Base-by-base conservation (phyloP, 2,888 invertebrate genomes). In the Pseudanteris insignis region DNA sequence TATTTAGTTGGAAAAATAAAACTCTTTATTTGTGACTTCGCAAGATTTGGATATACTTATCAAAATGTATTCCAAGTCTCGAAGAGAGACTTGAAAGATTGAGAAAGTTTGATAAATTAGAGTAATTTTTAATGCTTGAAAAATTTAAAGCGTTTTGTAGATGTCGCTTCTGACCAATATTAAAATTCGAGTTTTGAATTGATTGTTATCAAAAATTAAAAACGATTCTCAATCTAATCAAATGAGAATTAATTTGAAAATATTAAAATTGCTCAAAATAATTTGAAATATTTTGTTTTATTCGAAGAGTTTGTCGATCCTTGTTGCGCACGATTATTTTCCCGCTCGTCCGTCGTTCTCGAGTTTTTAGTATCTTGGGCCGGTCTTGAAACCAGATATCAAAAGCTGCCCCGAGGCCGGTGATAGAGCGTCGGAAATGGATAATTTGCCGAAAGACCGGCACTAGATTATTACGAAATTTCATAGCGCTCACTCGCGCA, bases 361-460 rank as follows among this genome's bases (percentile, higher is more conserved):
- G 29, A 30, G 41, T 14, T 54, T 38, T 38, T 33, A 36, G 47
- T 48, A 29, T 40, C 54, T 61, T 43, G 33, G 9, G 51, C 40
- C 34, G 61, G 41, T 46, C 60, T 48, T 48, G 53, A 57, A 64
- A 64, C 57, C 60, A 57, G 64, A 64, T 64, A 64, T 60, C 60
- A 60, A 61, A 57, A 53, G 41, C 28, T 57, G 60, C 60, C 60
- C 48, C 30, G 14, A 18, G 55, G 64, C 55, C 63, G 14, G 58
- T 53, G 57, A 44, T 57, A 57, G 59, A 63, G 57, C 64, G 60
- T 64, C 60, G 60, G 53, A 61, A 64, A 64, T 64, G 60, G 64
- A 64, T 64, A 64, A 61, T 61, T 60, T 53, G 48, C 60, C 57
- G 51, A 63, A 57, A 53, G 57, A 58, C 57, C 57, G 57, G 53